Evolutionary conservation across 2,888 invertebrate genomes (phyloP), one percentile per base, ranked within the genome.

Genomic region (Drosophila aldrichi): DNA sequence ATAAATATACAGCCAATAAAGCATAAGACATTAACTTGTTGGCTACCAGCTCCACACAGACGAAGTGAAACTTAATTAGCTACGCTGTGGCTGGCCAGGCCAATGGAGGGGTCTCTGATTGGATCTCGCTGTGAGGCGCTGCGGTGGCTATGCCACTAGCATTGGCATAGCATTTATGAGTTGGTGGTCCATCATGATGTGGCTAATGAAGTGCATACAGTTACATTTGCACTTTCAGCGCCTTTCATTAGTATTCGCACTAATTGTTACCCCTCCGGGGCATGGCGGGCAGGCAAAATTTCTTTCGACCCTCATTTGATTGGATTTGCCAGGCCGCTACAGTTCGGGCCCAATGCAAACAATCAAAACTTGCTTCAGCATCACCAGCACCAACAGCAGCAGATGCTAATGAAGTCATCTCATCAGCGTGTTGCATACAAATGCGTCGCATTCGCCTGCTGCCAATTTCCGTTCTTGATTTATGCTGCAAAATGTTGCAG

Each of bases 331-430:
- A 69, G 67, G 48, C 71, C 51, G 68, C 52, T 44, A 36, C 67
- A 70, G 68, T 67, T 71, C 59, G 70, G 46, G 69, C 57, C 60
- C 49, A 76, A 44, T 36, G 79, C 85, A 84, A 82, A 81, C 81
- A 83, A 78, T 79, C 89, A 87, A 57, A 74, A 51, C 54, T 71
- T 60, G 76, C 83, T 36, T 32, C 67, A 29, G n/a, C 51, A 34
- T n/a, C 67, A 43, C 32, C 29, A 49, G 38, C 40, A 57, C 44
- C 57, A 46, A 22, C 29, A 48, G 38, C 41, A 57, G 60, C 81
- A 77, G 73, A 76, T 82, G 88, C 84, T 84, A 88, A 84, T 84
- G 88, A 88, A 84, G 88, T 73, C 76, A 80, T 78, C 81, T 77
- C 74, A 83, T 74, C 79, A 81, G 71, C 79, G 75, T 38, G 66